Percentiles rank a stretch among this genome's conserved stretches.
phyloP scores from a whole-genome alignment of 2,113 vertebrate species.

The Turdus rufiventris region DNA sequence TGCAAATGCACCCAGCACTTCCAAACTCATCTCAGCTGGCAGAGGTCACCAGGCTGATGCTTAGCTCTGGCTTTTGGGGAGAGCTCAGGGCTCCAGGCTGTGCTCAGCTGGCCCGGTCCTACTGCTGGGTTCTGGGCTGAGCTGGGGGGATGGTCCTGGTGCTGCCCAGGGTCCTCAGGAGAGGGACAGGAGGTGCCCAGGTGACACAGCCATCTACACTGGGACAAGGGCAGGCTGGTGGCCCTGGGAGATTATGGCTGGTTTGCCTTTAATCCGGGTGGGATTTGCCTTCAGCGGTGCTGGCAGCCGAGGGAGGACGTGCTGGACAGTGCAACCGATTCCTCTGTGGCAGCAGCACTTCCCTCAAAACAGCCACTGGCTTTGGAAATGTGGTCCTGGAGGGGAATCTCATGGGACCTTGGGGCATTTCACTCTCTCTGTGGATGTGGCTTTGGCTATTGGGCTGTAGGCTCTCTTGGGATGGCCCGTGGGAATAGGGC shows the following conservation, averaged over 20 bases:
- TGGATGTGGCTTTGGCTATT: not conserved
- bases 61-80: accelerated
- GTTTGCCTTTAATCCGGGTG: not conserved
- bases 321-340: accelerated
- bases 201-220: not conserved
- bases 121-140: not conserved
- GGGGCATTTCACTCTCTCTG: not conserved
- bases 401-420: not conserved
- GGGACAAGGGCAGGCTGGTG: not conserved
- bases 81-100: accelerated
- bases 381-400: not conserved
- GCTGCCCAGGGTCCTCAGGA: accelerated
- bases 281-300: conserved; percentile 2
- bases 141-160: accelerated
- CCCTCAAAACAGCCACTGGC: not conserved
- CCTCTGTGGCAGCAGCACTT: accelerated
- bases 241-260: not conserved
- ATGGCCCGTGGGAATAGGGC: not conserved
- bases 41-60: not conserved
- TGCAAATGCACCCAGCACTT: not conserved
- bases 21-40: not conserved
- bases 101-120: not conserved
- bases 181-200: not conserved
- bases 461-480: accelerated
- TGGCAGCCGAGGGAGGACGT: not conserved